phyloP scores from a whole-genome alignment of 2,113 vertebrate genomes.

The Cyanoliseus patagonus region DNA sequence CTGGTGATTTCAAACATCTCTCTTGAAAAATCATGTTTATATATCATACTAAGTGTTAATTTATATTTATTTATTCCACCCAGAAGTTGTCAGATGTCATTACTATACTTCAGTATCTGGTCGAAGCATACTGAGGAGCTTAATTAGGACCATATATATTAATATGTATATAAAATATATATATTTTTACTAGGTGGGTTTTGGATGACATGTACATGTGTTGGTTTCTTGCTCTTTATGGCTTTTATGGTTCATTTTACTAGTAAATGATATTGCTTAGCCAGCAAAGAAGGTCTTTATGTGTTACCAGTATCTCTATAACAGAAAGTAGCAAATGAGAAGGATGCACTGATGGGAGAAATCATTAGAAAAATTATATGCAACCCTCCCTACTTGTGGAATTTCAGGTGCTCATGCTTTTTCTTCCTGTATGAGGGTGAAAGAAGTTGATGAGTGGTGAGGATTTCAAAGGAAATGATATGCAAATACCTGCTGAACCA shows the following conservation, averaged over 20 bases:
- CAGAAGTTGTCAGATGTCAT: not conserved
- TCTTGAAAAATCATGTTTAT: not conserved
- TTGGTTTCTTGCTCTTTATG: not conserved
- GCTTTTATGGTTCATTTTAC: not conserved
- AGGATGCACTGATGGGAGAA: not conserved
- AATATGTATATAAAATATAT: too few relatives aligned
- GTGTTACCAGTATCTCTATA: not conserved
- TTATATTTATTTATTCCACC: too few relatives aligned
- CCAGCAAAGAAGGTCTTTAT: not conserved
- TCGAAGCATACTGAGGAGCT: not conserved
- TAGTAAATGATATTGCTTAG: not conserved
- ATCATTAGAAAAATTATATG: not conserved
- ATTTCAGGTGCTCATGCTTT: not conserved
- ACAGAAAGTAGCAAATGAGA: not conserved
- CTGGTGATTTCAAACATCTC: not conserved
- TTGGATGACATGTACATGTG: not conserved
- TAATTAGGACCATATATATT: not conserved
- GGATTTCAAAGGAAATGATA: fast-evolving
- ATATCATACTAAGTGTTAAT: not conserved
- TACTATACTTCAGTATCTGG: not conserved
- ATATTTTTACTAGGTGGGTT: not conserved
- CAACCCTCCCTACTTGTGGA: not conserved
- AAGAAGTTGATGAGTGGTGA: not conserved
- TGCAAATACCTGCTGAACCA: too few relatives aligned
- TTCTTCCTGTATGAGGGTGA: not conserved